A percentile compares a stretch with the other conserved stretches of the same genome.
Evolutionary conservation across 2,888 invertebrate genomes (phyloP).

Genomic region (Xiphydria camelus): DNA sequence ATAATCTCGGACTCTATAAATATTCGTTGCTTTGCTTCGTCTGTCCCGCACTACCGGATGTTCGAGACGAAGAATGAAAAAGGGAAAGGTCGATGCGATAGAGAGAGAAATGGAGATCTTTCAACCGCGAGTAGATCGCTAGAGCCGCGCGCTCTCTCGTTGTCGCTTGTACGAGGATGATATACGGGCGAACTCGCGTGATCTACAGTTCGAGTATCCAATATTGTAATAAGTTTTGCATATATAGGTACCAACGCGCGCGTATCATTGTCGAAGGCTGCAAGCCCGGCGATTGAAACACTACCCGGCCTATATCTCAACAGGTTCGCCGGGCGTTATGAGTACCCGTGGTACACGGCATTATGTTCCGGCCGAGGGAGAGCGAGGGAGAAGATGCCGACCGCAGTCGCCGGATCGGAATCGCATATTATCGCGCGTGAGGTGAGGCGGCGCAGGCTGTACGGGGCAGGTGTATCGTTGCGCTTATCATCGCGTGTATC

Average conservation of each 20-base stretch:
- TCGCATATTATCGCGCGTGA: constrained; percentile 54
- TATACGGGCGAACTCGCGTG: constrained; percentile 56
- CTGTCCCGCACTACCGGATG: no score
- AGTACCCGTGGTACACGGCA: constrained; percentile 52
- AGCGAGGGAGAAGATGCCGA: constrained; percentile 22
- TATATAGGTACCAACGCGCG: no score
- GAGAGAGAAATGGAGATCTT: no score
- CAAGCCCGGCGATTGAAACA: constrained; percentile 51
- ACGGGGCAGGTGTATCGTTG: constrained; percentile 23
- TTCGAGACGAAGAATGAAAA: no score
- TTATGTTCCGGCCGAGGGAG: constrained; percentile 38
- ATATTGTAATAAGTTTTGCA: constrained; percentile 49
- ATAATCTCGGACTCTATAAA: no score
- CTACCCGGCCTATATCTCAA: constrained; percentile 56
- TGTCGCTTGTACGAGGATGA: constrained; percentile 51
- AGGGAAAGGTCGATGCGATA: no score
- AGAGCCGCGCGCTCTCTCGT: no score
- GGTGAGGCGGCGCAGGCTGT: constrained; percentile 4
- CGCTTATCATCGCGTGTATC: constrained; percentile 26
- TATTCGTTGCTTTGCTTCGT: no score
- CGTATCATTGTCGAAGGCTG: constrained; percentile 48
- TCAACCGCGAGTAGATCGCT: no score
- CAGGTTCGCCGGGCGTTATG: constrained; percentile 53
- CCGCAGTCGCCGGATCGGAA: constrained; percentile 47
- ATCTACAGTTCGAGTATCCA: constrained; percentile 52